Percentiles rank a stretch among this genome's conserved stretches.
These are phyloP conservation scores for Cnemophilus loriae DNA, from an alignment of 2,113 vertebrate species.

Conservation along the genomic window DNA sequence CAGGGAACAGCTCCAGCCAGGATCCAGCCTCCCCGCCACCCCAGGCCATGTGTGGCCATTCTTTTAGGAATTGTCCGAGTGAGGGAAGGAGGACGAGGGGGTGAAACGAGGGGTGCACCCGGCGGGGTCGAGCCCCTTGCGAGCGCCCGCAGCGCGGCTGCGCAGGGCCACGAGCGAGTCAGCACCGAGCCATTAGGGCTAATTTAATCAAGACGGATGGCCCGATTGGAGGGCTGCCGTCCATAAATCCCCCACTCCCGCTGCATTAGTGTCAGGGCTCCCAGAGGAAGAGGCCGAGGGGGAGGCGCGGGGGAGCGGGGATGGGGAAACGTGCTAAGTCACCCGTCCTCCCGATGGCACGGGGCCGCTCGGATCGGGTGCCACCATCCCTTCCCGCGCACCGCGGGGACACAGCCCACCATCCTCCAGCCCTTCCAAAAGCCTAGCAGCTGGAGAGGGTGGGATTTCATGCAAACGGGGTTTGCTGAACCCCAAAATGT, in stretches of 20 bases:
- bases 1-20: not conserved
- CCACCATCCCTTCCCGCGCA: accelerated
- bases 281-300: not conserved
- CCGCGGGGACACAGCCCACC: not conserved
- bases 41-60: not conserved
- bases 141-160: not conserved
- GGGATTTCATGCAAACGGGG: not conserved
- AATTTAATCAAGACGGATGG: constrained; percentile 60
- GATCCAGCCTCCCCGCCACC: not conserved
- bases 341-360: not conserved
- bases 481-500: not conserved
- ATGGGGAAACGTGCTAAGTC: constrained; percentile 3
- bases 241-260: constrained; percentile 14
- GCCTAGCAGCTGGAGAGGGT: not conserved
- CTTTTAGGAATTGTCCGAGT: accelerated
- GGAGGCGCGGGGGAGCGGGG: not conserved
- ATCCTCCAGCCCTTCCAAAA: not conserved
- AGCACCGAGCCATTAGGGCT: constrained; percentile 41
- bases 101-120: accelerated
- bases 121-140: not conserved
- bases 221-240: constrained; percentile 48
- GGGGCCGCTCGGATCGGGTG: accelerated
- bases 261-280: constrained; percentile 35
- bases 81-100: not conserved
- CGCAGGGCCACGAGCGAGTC: not conserved